Percentiles rank a stretch among this genome's conserved stretches.
Evolutionary conservation across 2,797 vertebrate species (phyloP).

Genomic region (Peromyscus attwateri): DNA sequence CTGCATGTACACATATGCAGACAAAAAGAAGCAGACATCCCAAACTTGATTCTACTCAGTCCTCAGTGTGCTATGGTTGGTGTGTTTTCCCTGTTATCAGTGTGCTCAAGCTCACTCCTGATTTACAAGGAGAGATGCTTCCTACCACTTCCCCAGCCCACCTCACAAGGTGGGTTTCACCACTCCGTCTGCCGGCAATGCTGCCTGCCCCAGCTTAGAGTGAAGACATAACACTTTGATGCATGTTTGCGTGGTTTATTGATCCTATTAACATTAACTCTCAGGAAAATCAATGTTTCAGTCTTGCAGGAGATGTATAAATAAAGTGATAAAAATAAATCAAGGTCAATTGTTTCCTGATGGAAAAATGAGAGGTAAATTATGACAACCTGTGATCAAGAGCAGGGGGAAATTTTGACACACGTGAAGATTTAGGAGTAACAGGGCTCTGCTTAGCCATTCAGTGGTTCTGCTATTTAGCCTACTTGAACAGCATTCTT

Average conservation of each 20-base stretch:
- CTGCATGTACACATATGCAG: background rate
- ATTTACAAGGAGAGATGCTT: slow-evolving; percentile 82
- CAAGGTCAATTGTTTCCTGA: slow-evolving; percentile 86
- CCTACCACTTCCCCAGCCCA: slow-evolving; percentile 70
- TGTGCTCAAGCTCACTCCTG: slow-evolving; percentile 76
- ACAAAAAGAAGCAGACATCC: background rate
- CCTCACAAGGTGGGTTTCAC: slow-evolving; percentile 25
- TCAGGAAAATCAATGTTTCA: slow-evolving; percentile 88
- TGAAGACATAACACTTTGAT: slow-evolving; percentile 86
- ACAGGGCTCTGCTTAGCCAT: background rate
- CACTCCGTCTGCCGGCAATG: slow-evolving; percentile 62
- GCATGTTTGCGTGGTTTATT: slow-evolving; percentile 87
- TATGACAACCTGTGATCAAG: slow-evolving; percentile 61
- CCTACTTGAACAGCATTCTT: background rate
- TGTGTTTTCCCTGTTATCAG: slow-evolving; percentile 71
- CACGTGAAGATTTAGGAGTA: background rate
- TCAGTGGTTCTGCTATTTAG: background rate
- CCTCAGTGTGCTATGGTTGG: background rate
- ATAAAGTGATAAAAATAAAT: slow-evolving; percentile 86
- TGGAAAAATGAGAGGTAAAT: slow-evolving; percentile 77
- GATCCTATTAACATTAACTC: slow-evolving; percentile 91
- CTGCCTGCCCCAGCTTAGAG: slow-evolving; percentile 81
- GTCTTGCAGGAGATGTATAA: slow-evolving; percentile 87
- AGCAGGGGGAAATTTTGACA: slow-evolving; percentile 23
- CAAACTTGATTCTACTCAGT: background rate